Evolutionary conservation across 2,113 vertebrate species (phyloP).

Genomic region (Bettongia penicillata): DNA sequence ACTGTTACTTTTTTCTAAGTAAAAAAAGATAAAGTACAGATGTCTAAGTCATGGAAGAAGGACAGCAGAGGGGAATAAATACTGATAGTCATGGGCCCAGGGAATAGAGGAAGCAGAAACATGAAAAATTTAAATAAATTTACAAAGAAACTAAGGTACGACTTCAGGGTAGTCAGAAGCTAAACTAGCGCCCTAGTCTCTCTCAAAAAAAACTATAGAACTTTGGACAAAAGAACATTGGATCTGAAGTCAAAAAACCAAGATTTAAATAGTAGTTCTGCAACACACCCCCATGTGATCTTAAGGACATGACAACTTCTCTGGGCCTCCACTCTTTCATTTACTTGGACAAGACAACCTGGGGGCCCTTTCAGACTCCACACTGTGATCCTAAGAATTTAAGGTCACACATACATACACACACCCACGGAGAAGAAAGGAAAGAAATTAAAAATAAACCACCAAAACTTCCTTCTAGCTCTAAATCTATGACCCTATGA

Average conservation of each 20-base stretch:
- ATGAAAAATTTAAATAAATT: conserved; percentile 45
- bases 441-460: too few relatives aligned
- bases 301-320: background rate
- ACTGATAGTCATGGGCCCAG: background rate
- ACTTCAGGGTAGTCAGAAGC: background rate
- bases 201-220: background rate
- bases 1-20: background rate
- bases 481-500: background rate
- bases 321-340: background rate
- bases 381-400: background rate
- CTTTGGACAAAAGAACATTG: background rate
- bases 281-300: background rate
- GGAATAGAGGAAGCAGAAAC: background rate
- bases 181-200: background rate
- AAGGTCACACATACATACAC: background rate
- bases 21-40: conserved; percentile 30
- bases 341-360: background rate
- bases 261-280: background rate
- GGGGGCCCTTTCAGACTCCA: background rate
- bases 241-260: background rate
- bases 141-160: conserved; percentile 3
- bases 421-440: too few relatives aligned
- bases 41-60: conserved; percentile 41
- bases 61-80: conserved; percentile 25
- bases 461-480: background rate